Base-by-base conservation (phyloP, 2,888 invertebrate species). In the Athalia rosae region DNA sequence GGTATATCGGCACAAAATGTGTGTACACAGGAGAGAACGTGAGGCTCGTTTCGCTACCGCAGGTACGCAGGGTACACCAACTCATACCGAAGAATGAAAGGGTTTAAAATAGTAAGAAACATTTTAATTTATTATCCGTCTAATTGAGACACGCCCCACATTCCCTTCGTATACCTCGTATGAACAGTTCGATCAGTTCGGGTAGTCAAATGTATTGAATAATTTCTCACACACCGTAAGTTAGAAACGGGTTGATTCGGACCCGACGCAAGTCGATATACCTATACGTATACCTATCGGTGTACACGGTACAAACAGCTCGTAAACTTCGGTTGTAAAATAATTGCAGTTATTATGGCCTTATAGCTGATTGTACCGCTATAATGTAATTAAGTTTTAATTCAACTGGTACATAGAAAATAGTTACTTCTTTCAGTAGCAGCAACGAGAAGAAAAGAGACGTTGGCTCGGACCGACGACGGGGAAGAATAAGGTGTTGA, bases 301-400 rank as follows among this genome's bases (percentile, higher is more conserved):
- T 43, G 61, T 48, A 50, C 62, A 74, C 50, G 62, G 59, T 74
- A 62, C 74, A 74, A 74, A 74, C 74, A 74, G 74, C 74, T 74
- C 74, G 74, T 74, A 74, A 74, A 74, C 61, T 74, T 48, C 48
- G 61, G 74, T 74, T 74, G 61, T 80, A 79, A 79, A 80, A 80
- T 76, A 77, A 77, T 81, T 74, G 78, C 77, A 63, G 77, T 77
- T 76, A 76, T 80, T 81, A 80, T 80, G 76, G 74, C 76, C 77
- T 76, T 76, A 28, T 28, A 28, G 71, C 79, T 76, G 79, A 80
- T 80, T 77, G 77, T 73, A 77, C 71, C 73, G 80, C 79, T 81
- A 78, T 81, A 77, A 79, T 78, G 80, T 80, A 81, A 81, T 81
- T 79, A 81, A 80, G 78, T 77, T 77, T 80, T 80, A 78, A 78